Base-by-base conservation (phyloP, 1,140 invertebrate species). In the Matsumurasca onukii region DNA sequence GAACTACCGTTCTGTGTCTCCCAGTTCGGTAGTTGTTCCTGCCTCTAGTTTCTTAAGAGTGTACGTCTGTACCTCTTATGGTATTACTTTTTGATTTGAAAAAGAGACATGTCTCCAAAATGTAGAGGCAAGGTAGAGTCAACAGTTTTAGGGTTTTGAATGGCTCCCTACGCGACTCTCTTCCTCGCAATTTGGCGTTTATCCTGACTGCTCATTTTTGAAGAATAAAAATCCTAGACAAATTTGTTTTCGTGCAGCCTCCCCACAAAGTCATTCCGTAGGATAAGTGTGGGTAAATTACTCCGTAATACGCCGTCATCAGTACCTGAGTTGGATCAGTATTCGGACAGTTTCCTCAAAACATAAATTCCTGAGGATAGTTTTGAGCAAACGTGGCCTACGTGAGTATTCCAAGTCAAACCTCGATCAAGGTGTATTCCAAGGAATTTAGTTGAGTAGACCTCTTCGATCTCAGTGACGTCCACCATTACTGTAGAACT, bases 191-290 rank as follows among this genome's bases (percentile, higher is more conserved):
- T 39, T 5, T 17, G 5, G 5, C 34, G 34, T 9, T 39, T 39
- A 52, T 52, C 22, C 49, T 12, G 20, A 52, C 22, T 20, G 49
- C 49, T 52, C 20, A 3, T 20, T 52, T 52, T 52, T 52, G 49
- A 3, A 52, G 20, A 15, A 5, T 52, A 20, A 52, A 52, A 5
- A 20, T 22, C 20, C 49, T 52, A 15, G 5, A 13, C 12, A 52
- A 52, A 12, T 52, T 3, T 52, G 3, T 52, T 5, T 52, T 52
- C 5, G 49, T 20, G 22, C 49, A 52, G 3, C 9, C 20, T 22
- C 49, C 49, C 49, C 49, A 52, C 49, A 52, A 52, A n/a, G 5
- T 52, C 22, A 52, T 12, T 52, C 49, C 49, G 22, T 52, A 52
- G 49, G 49, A 52, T 3, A 52, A 22, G 22, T 52, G 49, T 24